Evolutionary conservation across 2,797 vertebrate genomes (phyloP).

Genomic region (Dipus sagitta): DNA sequence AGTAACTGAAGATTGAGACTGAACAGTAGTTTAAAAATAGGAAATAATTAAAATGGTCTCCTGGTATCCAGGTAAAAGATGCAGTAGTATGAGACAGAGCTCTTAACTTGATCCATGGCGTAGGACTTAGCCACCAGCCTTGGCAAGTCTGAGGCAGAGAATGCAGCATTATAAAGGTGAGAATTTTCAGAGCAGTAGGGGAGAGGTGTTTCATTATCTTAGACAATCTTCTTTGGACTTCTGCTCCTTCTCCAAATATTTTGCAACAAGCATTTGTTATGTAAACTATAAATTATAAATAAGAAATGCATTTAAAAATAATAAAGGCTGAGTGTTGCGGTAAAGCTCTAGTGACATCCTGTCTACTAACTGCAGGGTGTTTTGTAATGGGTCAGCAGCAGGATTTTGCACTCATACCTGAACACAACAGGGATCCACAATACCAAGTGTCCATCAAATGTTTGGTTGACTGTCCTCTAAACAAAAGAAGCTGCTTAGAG

Average conservation of each 20-base stretch:
- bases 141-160: neutral
- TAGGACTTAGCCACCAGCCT: neutral
- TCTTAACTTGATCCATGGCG: neutral
- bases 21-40: neutral
- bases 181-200: neutral
- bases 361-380: accelerated
- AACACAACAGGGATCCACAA: neutral
- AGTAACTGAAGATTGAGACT: neutral
- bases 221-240: neutral
- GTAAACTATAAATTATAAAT: slow-evolving; percentile 4
- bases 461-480: neutral
- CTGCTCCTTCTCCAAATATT: slow-evolving; percentile 2
- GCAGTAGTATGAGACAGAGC: neutral
- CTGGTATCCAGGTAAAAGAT: neutral
- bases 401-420: neutral
- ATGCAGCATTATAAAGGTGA: neutral
- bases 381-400: no score
- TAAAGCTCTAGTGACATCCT: no score
- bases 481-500: neutral
- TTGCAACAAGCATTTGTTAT: neutral
- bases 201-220: neutral
- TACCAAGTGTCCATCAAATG: neutral
- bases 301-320: slow-evolving; percentile 9
- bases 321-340: neutral
- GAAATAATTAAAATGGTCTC: no score